Evolutionary conservation across 2,888 invertebrate species (phyloP).

Genomic region (Thyatira batis): DNA sequence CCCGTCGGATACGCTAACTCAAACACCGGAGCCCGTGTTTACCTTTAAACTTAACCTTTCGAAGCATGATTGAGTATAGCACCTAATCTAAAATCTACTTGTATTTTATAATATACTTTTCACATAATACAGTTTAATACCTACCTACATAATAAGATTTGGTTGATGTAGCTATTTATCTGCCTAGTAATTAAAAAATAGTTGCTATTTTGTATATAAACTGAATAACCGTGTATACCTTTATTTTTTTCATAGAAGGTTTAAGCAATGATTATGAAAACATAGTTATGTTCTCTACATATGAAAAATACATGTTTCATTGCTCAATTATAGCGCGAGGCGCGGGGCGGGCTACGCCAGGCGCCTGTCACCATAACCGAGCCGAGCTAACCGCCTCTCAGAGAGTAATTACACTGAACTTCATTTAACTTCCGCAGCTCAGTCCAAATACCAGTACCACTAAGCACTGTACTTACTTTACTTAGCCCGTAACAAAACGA

Average conservation of each 20-base stretch:
- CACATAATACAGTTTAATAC: not conserved
- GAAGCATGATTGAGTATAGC: not conserved
- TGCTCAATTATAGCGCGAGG: constrained; percentile 53
- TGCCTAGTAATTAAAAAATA: no score
- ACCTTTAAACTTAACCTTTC: not conserved
- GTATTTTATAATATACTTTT: not conserved
- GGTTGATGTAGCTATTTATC: no score
- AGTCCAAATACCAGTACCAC: constrained; percentile 72
- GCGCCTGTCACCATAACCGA: constrained; percentile 66
- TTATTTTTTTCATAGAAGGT: no score
- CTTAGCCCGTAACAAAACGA: constrained; percentile 72
- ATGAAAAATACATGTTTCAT: constrained; percentile 33
- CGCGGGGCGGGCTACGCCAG: constrained; percentile 35
- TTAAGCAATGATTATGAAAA: not conserved
- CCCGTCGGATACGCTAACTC: not conserved
- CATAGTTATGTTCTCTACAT: constrained; percentile 17
- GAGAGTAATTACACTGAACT: constrained; percentile 78
- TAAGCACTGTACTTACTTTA: constrained; percentile 73
- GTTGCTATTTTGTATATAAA: no score
- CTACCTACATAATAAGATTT: no score
- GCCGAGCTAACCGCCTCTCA: constrained; percentile 69
- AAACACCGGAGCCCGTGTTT: not conserved
- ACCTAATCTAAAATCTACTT: not conserved
- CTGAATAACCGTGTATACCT: no score
- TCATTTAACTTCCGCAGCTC: constrained; percentile 78